A percentile compares a stretch with the other conserved stretches of the same genome.
phyloP scores from a whole-genome alignment of 2,888 invertebrate species.

The Sarcophaga caerulescens region DNA sequence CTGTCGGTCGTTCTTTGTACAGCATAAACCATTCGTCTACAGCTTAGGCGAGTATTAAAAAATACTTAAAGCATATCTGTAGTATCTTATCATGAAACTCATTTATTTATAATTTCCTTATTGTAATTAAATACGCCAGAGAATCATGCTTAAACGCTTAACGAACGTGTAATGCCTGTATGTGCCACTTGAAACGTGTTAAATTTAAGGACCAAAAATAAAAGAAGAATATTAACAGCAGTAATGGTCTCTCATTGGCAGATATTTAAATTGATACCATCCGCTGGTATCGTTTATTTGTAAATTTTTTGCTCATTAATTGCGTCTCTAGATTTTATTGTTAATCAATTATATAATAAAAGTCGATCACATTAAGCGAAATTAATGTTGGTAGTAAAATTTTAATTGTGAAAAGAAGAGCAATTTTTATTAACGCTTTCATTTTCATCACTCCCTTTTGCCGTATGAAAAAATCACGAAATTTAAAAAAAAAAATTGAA shows the following conservation, averaged over 20 bases:
- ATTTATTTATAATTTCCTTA: too few species aligned
- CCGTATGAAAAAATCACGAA: not conserved
- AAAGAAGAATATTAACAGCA: too few species aligned
- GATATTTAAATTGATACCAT: not conserved
- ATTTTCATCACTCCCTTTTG: constrained; percentile 37
- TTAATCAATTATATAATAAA: constrained; percentile 69
- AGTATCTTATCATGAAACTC: too few species aligned
- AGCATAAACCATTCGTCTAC: too few species aligned
- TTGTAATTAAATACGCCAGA: too few species aligned
- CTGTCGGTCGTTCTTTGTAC: too few species aligned
- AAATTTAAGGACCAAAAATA: not conserved
- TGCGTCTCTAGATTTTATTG: constrained; percentile 46
- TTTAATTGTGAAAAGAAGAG: constrained; percentile 57
- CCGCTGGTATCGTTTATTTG: not conserved
- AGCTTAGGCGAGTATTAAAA: too few species aligned
- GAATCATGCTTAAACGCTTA: too few species aligned
- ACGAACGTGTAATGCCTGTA: too few species aligned
- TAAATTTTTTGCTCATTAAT: constrained; percentile 11
- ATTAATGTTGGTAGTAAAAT: constrained; percentile 62
- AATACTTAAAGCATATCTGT: too few species aligned
- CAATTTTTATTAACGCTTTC: constrained; percentile 49
- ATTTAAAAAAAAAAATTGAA: not conserved
- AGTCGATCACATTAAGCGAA: constrained; percentile 57
- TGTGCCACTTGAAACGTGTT: not conserved
- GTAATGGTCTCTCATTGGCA: not conserved